Evolutionary conservation across 2,888 invertebrate genomes (phyloP), one percentile per base, ranked within the genome.

Genomic region (Tiliacea citrago): DNA sequence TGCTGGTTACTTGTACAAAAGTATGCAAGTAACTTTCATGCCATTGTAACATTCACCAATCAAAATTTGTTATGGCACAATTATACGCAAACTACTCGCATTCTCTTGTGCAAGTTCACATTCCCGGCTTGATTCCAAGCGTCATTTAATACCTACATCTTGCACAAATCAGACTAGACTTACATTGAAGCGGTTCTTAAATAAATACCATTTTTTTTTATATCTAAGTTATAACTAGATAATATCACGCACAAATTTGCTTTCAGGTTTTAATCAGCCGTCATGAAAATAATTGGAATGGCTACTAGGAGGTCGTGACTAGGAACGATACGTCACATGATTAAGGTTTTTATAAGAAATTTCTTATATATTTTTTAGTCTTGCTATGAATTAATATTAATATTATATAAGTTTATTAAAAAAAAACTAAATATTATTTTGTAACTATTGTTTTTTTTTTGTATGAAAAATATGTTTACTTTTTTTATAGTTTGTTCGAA

Each of bases 221-320:
- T 90, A 88, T 86, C 85, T 89, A 90, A 79, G 90, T 93, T 93
- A 94, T 82, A 92, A 83, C 87, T 87, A 87, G 77, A 77, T 95
- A 95, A 95, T 95, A 95, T 95, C 95, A 95, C 95, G 93, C 92
- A 91, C 90, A 87, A 91, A 90, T 88, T 91, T 90, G 84, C 89
- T 90, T 90, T 86, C 82, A 84, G 77, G 79, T 79, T 79, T 73
- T 68, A 55, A 57, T 88, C 77, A 88, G 88, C 86, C 80, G 86
- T 81, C 73, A 72, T 69, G 29, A 78, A 85, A 76, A 16, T 65
- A 83, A 83, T 63, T 80, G 89, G 89, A 91, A 92, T 88, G 83
- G 81, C 79, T 76, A 84, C 79, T 76, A 84, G 53, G 70, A 71
- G 71, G 71, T 71, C n/a, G 70, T 87, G 82, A 88, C 88, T 88